A percentile compares a stretch with the other conserved stretches of the same genome.
Evolutionary conservation across 2,888 invertebrate genomes (phyloP).

Genomic region (Cerastis rubricosa): DNA sequence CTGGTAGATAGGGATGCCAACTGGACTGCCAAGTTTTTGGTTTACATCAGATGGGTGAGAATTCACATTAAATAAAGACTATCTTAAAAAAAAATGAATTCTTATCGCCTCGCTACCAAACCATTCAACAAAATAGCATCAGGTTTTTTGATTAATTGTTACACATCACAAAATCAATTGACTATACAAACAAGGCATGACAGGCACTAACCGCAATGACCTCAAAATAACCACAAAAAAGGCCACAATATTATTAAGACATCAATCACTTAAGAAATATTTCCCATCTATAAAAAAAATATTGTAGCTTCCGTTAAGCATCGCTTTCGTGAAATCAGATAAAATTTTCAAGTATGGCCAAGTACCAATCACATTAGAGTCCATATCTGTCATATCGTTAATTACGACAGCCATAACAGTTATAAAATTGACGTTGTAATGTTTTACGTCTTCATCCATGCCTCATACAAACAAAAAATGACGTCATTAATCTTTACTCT

Average conservation of each 20-base stretch:
- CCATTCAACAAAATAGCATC: background rate
- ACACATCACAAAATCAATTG: conserved; percentile 55
- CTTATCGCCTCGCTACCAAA: background rate
- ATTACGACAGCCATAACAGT: conserved; percentile 76
- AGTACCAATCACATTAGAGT: conserved; percentile 80
- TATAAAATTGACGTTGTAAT: conserved; percentile 71
- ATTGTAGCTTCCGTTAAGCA: conserved; percentile 67
- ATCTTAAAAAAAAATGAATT: background rate
- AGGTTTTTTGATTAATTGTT: conserved; percentile 33
- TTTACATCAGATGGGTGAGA: background rate
- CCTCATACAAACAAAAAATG: conserved; percentile 77
- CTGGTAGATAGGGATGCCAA: no score
- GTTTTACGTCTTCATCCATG: conserved; percentile 83
- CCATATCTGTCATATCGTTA: conserved; percentile 74
- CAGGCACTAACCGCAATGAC: conserved; percentile 55
- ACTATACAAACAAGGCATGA: conserved; percentile 41
- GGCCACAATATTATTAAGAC: conserved; percentile 70
- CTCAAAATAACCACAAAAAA: conserved; percentile 53
- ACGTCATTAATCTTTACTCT: conserved; percentile 59
- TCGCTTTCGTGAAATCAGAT: conserved; percentile 75
- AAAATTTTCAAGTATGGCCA: conserved; percentile 60
- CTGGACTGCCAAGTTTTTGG: background rate
- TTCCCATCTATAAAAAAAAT: conserved; percentile 51
- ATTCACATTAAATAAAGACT: background rate
- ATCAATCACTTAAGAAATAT: conserved; percentile 66